These are phyloP conservation scores for Gryon sp. DNA, from an alignment of 1,140 invertebrate species.

Conservation along the genomic window DNA sequence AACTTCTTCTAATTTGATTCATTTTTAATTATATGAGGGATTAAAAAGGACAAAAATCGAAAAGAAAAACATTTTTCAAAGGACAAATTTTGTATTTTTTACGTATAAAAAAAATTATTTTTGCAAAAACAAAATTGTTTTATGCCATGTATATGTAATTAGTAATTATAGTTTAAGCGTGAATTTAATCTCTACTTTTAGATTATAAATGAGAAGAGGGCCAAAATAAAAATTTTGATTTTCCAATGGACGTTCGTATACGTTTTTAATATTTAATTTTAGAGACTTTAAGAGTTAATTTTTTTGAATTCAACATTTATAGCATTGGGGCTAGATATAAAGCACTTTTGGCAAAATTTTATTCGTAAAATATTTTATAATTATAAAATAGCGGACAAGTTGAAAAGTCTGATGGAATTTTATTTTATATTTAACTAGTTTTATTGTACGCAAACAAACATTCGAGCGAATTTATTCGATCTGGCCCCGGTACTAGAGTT, in stretches of 20 bases:
- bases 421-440: background rate
- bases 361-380: too few species aligned
- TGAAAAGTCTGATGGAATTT: too few species aligned
- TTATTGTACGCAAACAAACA: background rate
- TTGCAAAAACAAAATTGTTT: constrained; percentile 31
- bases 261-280: constrained; percentile 35
- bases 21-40: background rate
- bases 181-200: constrained; percentile 45
- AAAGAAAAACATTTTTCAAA: too few species aligned
- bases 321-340: constrained; percentile 16
- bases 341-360: too few species aligned
- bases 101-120: constrained; percentile 52
- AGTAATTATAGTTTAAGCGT: constrained; percentile 49
- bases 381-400: too few species aligned
- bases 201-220: constrained; percentile 26
- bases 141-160: constrained; percentile 29
- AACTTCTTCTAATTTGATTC: constrained; percentile 21
- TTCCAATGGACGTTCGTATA: constrained; percentile 15
- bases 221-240: constrained; percentile 24
- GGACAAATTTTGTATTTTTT: constrained; percentile 42
- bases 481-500: too few species aligned
- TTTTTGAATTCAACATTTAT: constrained; percentile 27
- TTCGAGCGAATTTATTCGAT: background rate
- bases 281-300: constrained; percentile 17
- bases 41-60: too few species aligned